Base-by-base conservation (phyloP, 2,113 vertebrate species). In the Conger conger region DNA sequence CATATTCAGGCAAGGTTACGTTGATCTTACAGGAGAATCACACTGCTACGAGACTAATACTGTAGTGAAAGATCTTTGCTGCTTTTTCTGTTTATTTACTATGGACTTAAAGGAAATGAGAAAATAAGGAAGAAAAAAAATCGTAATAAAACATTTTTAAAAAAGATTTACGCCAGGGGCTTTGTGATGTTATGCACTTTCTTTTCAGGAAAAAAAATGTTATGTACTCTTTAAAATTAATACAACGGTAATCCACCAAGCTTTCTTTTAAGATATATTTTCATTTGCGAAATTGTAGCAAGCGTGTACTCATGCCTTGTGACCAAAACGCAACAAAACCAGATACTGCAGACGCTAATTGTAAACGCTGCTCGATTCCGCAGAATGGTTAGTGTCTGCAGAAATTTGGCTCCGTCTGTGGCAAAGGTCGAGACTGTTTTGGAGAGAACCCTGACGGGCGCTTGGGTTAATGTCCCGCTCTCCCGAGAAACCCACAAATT, bases 181-280 rank as follows among this genome's bases (percentile, higher is more conserved):
- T 90, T 89, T 88, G 89, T 87, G 86, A 91, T 89, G 87, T 91
- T 89, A 92, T 93, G 92, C 93, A 93, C 93, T 94, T 94, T 93
- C 89, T 73, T 78, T 90, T 88, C 86, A 84, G 92, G 91, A 92
- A 88, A 88, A 91, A 90, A 85, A 89, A 87, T n/a, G n/a, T n/a
- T n/a, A 91, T 89, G 92, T 84, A 88, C 88, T 87, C 91, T 87
- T 91, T 84, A 91, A 84, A 81, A 78, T 8, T 57, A 82, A 9
- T 86, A 88, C 88, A 87, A 87, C 90, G 88, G 86, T 88, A 83
- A 87, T 88, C 88, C 91, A 90, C 89, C 89, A 83, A 89, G 88
- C 82, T 77, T 36, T 76, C 30, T 35, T 38, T 76, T 18, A 50
- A 35, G 82, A 16, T 27, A 13, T 20, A 73, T 83, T 83, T 83